phyloP scores from a whole-genome alignment of 2,797 vertebrate genomes.

The Galago senegalensis region DNA sequence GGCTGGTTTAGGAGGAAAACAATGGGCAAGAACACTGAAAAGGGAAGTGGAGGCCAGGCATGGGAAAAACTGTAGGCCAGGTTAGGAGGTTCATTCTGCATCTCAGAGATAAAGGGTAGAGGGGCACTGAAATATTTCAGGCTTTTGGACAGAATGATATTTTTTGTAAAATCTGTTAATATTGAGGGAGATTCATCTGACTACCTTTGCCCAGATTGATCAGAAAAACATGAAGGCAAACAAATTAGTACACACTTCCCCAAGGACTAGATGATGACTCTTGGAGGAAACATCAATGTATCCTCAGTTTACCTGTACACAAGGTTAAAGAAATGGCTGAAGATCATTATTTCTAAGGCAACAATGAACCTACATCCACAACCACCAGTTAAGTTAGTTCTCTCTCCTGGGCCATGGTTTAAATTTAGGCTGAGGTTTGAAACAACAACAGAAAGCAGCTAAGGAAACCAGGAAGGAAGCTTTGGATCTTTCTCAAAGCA shows the following conservation, averaged over 20 bases:
- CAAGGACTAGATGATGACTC: not conserved
- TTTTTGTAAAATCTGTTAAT: conserved; percentile 6
- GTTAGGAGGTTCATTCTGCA: not conserved
- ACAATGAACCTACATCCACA: conserved; percentile 50
- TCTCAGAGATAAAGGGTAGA: not conserved
- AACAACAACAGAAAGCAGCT: conserved; percentile 70
- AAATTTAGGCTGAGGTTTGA: conserved; percentile 77
- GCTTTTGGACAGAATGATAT: not conserved
- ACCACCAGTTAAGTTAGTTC: conserved; percentile 15
- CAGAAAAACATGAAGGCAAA: conserved; percentile 47
- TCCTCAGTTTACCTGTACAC: conserved; percentile 39
- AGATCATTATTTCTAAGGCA: conserved; percentile 18
- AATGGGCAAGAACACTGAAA: not conserved
- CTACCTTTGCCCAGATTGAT: not conserved
- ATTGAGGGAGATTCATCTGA: conserved; percentile 35
- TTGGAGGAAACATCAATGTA: not conserved
- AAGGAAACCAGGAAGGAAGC: conserved; percentile 72
- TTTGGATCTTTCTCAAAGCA: conserved; percentile 78
- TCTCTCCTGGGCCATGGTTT: not conserved
- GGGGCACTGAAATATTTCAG: not conserved
- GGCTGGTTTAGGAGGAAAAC: not conserved
- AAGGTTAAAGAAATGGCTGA: conserved; percentile 11
- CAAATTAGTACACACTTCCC: not conserved
- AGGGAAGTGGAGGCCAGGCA: not conserved
- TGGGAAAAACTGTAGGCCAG: not conserved